These are phyloP conservation scores for Strigamia crassipes DNA, from an alignment of 2,888 invertebrate species.

Conservation along the genomic window DNA sequence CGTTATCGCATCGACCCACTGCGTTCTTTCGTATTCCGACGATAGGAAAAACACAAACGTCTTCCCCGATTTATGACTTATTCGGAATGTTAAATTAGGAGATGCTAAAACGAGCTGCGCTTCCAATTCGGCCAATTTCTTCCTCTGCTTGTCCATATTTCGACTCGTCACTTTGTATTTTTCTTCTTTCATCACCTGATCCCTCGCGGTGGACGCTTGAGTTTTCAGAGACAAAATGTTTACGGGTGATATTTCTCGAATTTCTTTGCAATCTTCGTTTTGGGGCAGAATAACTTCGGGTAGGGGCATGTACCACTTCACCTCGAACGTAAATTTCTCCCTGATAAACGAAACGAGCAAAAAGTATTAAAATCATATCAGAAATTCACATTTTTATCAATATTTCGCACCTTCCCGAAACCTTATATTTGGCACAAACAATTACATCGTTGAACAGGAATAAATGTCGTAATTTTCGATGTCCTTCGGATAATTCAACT, in stretches of 20 bases:
- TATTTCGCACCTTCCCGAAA: constrained; percentile 52
- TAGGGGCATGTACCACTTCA: constrained; percentile 91
- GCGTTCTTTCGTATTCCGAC: constrained; percentile 90
- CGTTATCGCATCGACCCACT: constrained; percentile 91
- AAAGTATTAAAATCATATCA: neutral
- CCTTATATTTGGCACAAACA: constrained; percentile 91
- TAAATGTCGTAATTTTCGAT: constrained; percentile 86
- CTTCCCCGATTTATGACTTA: constrained; percentile 68
- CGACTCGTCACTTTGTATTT: constrained; percentile 63
- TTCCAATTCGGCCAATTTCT: constrained; percentile 87
- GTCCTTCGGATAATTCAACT: constrained; percentile 85
- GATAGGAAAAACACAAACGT: constrained; percentile 76
- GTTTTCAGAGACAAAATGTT: constrained; percentile 77
- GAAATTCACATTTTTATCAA: neutral
- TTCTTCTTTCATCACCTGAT: constrained; percentile 81
- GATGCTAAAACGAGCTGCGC: constrained; percentile 87
- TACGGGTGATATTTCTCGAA: constrained; percentile 76
- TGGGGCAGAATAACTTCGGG: constrained; percentile 78
- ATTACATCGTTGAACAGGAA: constrained; percentile 94
- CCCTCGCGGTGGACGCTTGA: constrained; percentile 78
- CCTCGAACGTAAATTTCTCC: constrained; percentile 89
- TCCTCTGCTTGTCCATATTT: constrained; percentile 76
- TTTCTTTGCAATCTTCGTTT: constrained; percentile 60
- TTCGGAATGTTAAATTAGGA: constrained; percentile 82
- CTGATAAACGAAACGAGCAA: constrained; percentile 58